phyloP scores from a whole-genome alignment of 92 coral and sea anemone species.

The Muricea muricata region DNA sequence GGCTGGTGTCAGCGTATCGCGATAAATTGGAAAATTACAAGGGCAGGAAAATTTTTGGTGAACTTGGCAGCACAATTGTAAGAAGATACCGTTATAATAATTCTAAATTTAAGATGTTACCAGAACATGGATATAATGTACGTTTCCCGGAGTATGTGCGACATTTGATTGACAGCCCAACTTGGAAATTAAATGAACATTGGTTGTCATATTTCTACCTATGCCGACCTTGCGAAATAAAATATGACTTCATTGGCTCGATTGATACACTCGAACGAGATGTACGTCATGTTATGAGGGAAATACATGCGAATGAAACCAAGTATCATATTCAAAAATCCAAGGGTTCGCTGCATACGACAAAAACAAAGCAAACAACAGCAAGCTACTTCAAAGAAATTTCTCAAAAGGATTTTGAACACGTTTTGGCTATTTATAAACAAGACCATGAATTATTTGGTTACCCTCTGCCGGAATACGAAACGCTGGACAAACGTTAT shows the following conservation, averaged over 20 bases:
- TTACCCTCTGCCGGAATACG: neutral
- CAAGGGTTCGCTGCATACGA: neutral
- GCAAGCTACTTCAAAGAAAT: neutral
- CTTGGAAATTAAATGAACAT: conserved; percentile 15
- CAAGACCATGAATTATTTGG: neutral
- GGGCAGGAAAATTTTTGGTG: neutral
- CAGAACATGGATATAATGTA: neutral
- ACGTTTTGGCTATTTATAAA: neutral
- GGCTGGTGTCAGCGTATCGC: conserved; percentile 28
- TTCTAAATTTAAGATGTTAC: neutral
- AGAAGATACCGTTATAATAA: neutral
- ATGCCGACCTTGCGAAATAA: conserved; percentile 41
- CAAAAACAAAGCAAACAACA: neutral
- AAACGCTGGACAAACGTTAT: neutral
- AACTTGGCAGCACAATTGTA: too few species aligned
- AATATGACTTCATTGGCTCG: conserved; percentile 44
- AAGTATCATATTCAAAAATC: neutral
- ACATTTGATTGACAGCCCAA: neutral
- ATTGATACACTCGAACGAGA: neutral
- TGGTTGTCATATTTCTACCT: conserved; percentile 20
- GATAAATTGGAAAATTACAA: neutral
- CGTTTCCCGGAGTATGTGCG: conserved; percentile 22
- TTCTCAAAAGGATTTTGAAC: neutral
- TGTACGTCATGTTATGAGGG: neutral
- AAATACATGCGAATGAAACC: neutral